Evolutionary conservation across 2,113 vertebrate species (phyloP).

Genomic region (Ceuthmochares aereus): DNA sequence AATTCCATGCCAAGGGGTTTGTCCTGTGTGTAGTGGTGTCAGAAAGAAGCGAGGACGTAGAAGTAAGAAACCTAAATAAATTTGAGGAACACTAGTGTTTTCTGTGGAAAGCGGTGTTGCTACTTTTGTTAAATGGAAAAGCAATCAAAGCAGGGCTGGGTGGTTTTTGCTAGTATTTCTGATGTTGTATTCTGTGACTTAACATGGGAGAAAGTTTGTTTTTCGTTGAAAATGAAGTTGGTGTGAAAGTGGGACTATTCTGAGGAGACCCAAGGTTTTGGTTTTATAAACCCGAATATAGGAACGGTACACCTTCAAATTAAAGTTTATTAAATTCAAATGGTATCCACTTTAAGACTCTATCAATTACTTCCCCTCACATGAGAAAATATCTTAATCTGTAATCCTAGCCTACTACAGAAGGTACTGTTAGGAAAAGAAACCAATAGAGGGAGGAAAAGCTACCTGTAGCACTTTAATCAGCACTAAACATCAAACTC

Average conservation of each 20-base stretch:
- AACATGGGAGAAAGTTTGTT: not conserved
- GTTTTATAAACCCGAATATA: not conserved
- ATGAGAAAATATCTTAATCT: not conserved
- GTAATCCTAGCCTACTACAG: not conserved
- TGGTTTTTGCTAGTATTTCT: not conserved
- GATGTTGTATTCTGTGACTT: not conserved
- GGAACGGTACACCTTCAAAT: not conserved
- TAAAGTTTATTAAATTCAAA: not conserved
- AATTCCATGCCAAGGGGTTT: not conserved
- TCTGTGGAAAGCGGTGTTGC: not conserved
- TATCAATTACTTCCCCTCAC: not conserved
- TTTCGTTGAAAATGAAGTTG: not conserved
- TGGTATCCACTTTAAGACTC: not conserved
- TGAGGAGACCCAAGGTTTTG: not conserved
- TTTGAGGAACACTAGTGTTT: not conserved
- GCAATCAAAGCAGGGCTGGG: not conserved
- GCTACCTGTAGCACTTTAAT: not conserved
- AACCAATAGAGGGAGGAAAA: not conserved
- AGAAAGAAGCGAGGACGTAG: not conserved
- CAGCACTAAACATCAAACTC: not conserved
- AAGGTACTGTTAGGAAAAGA: not conserved
- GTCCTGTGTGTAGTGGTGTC: not conserved
- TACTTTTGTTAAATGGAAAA: not conserved
- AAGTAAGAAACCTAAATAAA: not conserved
- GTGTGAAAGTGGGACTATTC: not conserved